Evolutionary conservation across 1,140 invertebrate genomes (phyloP).

Genomic region (Penaeus japonicus): DNA sequence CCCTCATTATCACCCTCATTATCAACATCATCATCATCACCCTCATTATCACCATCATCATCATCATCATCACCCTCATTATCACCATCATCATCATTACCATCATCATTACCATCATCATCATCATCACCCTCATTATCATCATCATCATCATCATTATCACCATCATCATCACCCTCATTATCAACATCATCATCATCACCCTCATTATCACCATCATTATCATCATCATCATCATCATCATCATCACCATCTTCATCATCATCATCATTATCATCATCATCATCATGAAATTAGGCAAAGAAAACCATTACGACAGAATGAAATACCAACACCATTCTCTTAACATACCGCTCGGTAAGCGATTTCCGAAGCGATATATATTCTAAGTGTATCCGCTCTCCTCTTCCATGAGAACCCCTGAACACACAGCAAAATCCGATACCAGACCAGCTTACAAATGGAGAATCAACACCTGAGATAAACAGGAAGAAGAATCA

Average conservation of each 20-base stretch:
- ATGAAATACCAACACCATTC: background rate
- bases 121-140: background rate
- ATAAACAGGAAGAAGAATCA: too few relatives aligned
- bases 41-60: background rate
- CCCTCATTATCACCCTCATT: background rate
- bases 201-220: background rate
- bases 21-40: background rate
- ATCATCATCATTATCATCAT: background rate
- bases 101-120: background rate
- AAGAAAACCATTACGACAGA: background rate
- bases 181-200: background rate
- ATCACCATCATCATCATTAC: conserved; percentile 7
- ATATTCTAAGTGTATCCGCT: too few relatives aligned
- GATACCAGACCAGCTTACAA: too few relatives aligned
- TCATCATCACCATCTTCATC: background rate
- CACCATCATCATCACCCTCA: background rate
- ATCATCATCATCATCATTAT: background rate
- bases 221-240: background rate
- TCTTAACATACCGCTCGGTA: background rate
- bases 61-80: background rate
- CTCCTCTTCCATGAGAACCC: too few relatives aligned
- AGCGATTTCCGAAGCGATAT: too few relatives aligned
- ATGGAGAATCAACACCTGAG: too few relatives aligned
- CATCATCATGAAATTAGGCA: background rate
- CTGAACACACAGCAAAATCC: too few relatives aligned